These are phyloP conservation scores for Florisuga fusca DNA, from an alignment of 2,797 vertebrate species.

Conservation along the genomic window DNA sequence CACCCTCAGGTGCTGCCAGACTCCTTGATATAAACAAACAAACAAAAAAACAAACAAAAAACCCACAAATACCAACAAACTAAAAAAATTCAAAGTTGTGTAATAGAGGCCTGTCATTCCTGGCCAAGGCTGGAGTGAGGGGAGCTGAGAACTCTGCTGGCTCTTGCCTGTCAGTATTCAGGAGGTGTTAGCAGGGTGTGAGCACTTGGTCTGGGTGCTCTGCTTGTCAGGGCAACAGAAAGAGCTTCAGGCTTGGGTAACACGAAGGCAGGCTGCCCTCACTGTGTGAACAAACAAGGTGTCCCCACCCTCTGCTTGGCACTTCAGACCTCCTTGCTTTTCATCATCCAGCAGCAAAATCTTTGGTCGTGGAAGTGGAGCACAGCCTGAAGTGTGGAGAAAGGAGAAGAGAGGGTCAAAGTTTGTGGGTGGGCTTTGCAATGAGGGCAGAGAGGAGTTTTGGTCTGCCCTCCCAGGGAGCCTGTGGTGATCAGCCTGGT, in stretches of 20 bases:
- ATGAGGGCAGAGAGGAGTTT: background rate
- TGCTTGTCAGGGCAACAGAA: background rate
- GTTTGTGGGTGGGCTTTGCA: background rate
- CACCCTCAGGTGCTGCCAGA: background rate
- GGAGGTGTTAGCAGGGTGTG: background rate
- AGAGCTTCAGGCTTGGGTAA: background rate
- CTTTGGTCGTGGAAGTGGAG: background rate
- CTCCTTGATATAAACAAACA: background rate
- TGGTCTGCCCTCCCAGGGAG: background rate
- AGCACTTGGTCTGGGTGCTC: background rate
- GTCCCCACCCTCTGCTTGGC: background rate
- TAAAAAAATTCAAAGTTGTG: background rate
- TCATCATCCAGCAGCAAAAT: background rate
- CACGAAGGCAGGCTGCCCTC: background rate
- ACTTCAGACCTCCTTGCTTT: background rate
- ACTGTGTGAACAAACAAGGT: background rate
- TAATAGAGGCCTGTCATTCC: background rate
- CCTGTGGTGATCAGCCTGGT: rapidly evolving
- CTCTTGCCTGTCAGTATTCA: rapidly evolving
- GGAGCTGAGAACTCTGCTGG: background rate
- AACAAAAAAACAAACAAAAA: too few relatives aligned
- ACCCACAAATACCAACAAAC: too few relatives aligned
- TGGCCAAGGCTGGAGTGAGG: background rate
- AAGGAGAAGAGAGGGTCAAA: background rate
- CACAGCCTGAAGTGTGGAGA: background rate